phyloP scores from a whole-genome alignment of 2,113 vertebrate species.

The Loxodonta africana region DNA sequence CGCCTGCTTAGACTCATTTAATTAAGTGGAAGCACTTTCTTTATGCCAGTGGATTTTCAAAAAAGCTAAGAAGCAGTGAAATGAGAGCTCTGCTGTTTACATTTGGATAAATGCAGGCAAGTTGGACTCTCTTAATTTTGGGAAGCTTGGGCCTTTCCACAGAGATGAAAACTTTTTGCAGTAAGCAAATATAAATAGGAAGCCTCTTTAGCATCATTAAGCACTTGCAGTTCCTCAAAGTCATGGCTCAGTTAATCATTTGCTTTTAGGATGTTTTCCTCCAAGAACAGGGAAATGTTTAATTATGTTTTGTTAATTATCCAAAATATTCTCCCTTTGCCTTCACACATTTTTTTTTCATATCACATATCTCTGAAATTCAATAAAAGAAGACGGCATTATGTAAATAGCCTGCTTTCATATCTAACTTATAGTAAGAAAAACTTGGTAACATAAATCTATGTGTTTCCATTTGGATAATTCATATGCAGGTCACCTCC shows the following conservation, averaged over 20 bases:
- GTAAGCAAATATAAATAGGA: slow-evolving; percentile 64
- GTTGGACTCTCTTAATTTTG: neutral
- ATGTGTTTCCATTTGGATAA: neutral
- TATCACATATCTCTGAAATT: slow-evolving; percentile 13
- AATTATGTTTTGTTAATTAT: slow-evolving; percentile 58
- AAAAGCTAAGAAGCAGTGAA: slow-evolving; percentile 35
- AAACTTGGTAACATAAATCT: slow-evolving; percentile 19
- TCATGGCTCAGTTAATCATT: slow-evolving; percentile 42
- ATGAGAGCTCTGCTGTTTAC: slow-evolving; percentile 54
- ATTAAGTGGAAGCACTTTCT: slow-evolving; percentile 60
- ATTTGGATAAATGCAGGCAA: slow-evolving; percentile 42
- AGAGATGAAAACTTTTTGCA: slow-evolving; percentile 49
- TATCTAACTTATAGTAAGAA: slow-evolving; percentile 61
- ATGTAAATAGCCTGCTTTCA: slow-evolving; percentile 39
- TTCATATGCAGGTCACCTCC: slow-evolving; percentile 19
- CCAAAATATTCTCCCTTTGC: slow-evolving; percentile 47
- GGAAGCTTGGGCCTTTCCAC: neutral
- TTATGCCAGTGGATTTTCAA: neutral
- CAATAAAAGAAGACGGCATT: slow-evolving; percentile 55
- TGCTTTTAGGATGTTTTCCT: slow-evolving; percentile 64
- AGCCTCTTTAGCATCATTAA: slow-evolving; percentile 57
- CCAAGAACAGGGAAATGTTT: slow-evolving; percentile 62
- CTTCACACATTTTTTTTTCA: slow-evolving; percentile 8
- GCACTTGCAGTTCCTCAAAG: slow-evolving; percentile 39
- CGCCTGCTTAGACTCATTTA: slow-evolving; percentile 58